These are phyloP conservation scores for Dryocosmus kuriphilus DNA, from an alignment of 2,888 invertebrate genomes.

Conservation along the genomic window DNA sequence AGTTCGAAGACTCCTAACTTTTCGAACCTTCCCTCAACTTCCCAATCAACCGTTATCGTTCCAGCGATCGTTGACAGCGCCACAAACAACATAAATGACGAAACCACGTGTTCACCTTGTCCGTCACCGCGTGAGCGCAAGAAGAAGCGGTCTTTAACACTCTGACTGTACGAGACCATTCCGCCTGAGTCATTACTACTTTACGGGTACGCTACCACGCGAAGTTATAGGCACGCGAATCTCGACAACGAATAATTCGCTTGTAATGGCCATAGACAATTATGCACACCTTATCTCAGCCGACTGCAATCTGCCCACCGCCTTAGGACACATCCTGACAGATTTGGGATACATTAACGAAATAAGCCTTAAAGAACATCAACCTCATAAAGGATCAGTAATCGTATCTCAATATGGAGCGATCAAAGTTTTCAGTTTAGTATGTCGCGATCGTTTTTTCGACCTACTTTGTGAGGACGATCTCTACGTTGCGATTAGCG, in stretches of 20 bases:
- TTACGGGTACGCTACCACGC: neutral
- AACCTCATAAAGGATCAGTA: constrained; percentile 9
- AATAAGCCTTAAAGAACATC: neutral
- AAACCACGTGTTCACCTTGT: no score
- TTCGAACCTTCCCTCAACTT: neutral
- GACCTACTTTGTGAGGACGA: neutral
- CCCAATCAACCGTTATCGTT: neutral
- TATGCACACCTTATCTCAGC: no score
- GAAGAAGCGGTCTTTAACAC: neutral
- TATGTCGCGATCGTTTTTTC: neutral
- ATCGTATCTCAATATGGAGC: neutral
- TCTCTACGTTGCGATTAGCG: neutral
- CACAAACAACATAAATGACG: no score
- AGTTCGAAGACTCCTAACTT: neutral
- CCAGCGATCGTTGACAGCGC: neutral
- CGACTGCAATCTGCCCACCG: constrained; percentile 23
- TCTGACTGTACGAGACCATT: constrained; percentile 12
- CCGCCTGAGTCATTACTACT: neutral
- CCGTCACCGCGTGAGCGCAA: neutral
- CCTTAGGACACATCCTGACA: neutral
- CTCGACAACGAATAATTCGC: constrained; percentile 5
- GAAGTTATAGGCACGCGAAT: neutral
- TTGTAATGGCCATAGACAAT: neutral
- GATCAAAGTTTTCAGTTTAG: neutral
- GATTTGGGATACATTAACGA: constrained; percentile 20